A percentile compares a stretch with the other conserved stretches of the same genome.
Evolutionary conservation across 1,140 invertebrate genomes (phyloP).

Genomic region (Camponotus vicinus): DNA sequence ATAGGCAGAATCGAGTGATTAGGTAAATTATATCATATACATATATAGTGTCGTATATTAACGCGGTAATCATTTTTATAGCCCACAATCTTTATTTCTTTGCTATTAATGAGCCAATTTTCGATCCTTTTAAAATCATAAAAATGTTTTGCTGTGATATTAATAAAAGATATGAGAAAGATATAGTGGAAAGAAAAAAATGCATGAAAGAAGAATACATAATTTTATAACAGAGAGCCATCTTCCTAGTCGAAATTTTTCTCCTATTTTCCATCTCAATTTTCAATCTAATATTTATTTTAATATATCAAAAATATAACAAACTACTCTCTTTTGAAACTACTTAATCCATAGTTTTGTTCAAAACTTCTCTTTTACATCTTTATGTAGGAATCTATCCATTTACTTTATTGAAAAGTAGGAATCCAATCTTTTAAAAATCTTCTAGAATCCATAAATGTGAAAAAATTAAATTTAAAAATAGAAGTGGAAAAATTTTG

Average conservation of each 20-base stretch:
- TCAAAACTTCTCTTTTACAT: too few relatives aligned
- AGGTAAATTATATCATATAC: background rate
- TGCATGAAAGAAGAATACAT: background rate
- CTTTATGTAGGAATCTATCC: too few relatives aligned
- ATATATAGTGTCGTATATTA: background rate
- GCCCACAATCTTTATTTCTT: conserved; percentile 53
- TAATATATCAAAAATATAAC: too few relatives aligned
- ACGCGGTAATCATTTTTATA: conserved; percentile 44
- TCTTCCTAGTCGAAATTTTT: too few relatives aligned
- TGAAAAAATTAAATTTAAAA: background rate
- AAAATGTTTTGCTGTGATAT: conserved; percentile 9
- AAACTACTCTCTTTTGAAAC: too few relatives aligned
- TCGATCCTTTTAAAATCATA: conserved; percentile 50
- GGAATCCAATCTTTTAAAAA: too few relatives aligned
- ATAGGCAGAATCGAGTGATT: background rate
- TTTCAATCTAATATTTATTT: too few relatives aligned
- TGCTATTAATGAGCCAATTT: conserved; percentile 39
- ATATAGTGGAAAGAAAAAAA: background rate
- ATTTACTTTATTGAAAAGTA: too few relatives aligned
- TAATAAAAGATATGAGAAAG: background rate
- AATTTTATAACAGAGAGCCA: too few relatives aligned
- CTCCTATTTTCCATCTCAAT: too few relatives aligned
- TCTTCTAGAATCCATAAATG: background rate
- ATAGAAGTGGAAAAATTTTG: too few relatives aligned
- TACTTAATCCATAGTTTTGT: too few relatives aligned